Evolutionary conservation across 2,113 vertebrate species (phyloP).

Genomic region (Zingel zingel): DNA sequence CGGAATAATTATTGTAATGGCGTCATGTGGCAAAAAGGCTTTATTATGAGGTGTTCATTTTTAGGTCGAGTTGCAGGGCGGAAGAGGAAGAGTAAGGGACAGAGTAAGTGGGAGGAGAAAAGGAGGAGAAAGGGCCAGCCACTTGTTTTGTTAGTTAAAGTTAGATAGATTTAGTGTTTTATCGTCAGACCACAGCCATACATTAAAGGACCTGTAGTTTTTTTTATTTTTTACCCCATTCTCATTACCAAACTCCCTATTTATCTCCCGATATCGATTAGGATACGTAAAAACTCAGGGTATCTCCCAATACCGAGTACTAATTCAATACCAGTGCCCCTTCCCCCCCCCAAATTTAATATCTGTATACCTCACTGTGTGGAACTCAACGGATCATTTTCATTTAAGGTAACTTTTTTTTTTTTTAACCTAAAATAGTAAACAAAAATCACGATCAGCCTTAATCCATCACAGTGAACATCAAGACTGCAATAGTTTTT

Average conservation of each 20-base stretch:
- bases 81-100: background rate
- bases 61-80: slow-evolving; percentile 5
- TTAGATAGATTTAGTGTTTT: background rate
- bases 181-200: background rate
- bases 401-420: background rate
- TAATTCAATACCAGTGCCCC: background rate
- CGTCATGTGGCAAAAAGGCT: background rate
- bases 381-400: background rate
- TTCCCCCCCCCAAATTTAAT: background rate
- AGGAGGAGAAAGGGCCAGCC: background rate
- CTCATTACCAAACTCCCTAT: background rate
- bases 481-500: background rate
- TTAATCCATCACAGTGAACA: background rate
- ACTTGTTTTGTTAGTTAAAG: background rate
- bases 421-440: background rate
- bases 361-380: background rate
- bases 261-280: background rate
- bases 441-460: background rate
- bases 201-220: background rate
- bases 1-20: slow-evolving; percentile 15
- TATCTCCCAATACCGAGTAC: no score
- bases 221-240: background rate
- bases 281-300: background rate
- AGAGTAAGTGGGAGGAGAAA: background rate
- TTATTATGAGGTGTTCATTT: slow-evolving; percentile 23